Evolutionary conservation across 2,888 invertebrate species (phyloP).

Genomic region (Meteorus colon): DNA sequence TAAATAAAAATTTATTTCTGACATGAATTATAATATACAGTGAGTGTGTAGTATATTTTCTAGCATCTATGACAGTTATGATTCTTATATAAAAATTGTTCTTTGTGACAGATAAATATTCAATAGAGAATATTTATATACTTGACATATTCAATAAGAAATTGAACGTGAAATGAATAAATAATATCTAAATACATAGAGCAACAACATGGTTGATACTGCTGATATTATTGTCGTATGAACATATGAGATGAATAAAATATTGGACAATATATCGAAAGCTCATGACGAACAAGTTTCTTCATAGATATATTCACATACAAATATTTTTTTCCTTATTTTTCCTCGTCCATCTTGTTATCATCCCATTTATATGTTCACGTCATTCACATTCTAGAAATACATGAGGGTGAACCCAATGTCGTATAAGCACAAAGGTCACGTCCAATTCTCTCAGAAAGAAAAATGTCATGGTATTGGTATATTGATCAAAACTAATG

Average conservation of each 20-base stretch:
- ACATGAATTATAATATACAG: too few species aligned
- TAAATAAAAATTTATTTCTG: too few species aligned
- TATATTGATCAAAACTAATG: conserved; percentile 12
- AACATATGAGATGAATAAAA: conserved; percentile 30
- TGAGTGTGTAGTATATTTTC: too few species aligned
- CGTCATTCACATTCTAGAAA: not conserved
- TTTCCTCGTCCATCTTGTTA: not conserved
- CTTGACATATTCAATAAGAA: too few species aligned
- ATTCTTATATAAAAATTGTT: too few species aligned
- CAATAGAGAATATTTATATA: too few species aligned
- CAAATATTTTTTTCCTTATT: not conserved
- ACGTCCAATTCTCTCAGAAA: not conserved
- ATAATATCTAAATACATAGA: too few species aligned
- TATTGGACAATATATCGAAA: conserved; percentile 8
- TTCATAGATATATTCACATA: not conserved
- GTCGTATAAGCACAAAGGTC: not conserved
- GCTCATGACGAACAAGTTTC: not conserved
- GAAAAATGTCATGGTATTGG: conserved; percentile 19
- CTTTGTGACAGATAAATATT: too few species aligned
- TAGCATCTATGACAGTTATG: too few species aligned
- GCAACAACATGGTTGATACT: too few species aligned
- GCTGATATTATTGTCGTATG: not conserved
- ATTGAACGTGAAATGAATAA: too few species aligned
- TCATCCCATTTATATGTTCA: not conserved
- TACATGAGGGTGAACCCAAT: not conserved